Percentiles rank a stretch among this genome's conserved stretches.
These are phyloP conservation scores for Zelostemma sp. DNA, from an alignment of 1,140 invertebrate species.

Conservation along the genomic window DNA sequence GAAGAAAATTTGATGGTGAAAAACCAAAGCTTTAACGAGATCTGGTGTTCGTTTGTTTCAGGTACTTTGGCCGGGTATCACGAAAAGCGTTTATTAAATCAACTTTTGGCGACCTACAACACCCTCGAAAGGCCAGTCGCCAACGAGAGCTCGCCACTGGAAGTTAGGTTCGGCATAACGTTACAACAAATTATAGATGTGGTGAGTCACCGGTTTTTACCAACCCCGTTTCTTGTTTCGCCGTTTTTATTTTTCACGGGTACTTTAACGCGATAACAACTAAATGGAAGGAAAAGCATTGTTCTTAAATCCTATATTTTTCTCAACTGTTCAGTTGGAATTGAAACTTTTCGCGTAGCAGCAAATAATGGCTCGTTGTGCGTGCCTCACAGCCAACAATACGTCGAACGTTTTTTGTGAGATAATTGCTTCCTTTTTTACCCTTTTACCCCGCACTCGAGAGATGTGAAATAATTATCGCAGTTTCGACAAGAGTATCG, in stretches of 20 bases:
- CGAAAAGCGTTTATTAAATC: slow-evolving; percentile 90
- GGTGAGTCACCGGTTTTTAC: slow-evolving; percentile 75
- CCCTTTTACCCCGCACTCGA: background rate
- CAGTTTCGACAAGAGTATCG: slow-evolving; percentile 8
- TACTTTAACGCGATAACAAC: no score
- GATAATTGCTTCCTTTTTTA: slow-evolving; percentile 22
- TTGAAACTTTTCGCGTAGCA: no score
- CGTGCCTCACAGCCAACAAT: background rate
- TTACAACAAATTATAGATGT: slow-evolving; percentile 99
- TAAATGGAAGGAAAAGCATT: no score
- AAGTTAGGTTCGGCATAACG: slow-evolving; percentile 95
- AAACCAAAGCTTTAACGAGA: no score
- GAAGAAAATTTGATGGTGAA: background rate
- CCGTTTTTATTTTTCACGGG: no score
- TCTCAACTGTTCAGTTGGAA: no score
- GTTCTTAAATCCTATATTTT: slow-evolving; percentile 8
- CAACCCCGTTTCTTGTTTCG: background rate
- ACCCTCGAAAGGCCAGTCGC: slow-evolving; percentile 94
- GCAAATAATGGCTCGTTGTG: no score
- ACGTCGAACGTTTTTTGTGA: background rate
- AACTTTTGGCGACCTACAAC: slow-evolving; percentile 94
- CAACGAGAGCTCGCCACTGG: slow-evolving; percentile 93
- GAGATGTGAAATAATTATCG: no score
- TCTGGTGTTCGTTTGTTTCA: slow-evolving; percentile 66
- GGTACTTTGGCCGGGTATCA: slow-evolving; percentile 86